Evolutionary conservation across 2,888 invertebrate species (phyloP).

Genomic region (Aleiodes leptofemur): DNA sequence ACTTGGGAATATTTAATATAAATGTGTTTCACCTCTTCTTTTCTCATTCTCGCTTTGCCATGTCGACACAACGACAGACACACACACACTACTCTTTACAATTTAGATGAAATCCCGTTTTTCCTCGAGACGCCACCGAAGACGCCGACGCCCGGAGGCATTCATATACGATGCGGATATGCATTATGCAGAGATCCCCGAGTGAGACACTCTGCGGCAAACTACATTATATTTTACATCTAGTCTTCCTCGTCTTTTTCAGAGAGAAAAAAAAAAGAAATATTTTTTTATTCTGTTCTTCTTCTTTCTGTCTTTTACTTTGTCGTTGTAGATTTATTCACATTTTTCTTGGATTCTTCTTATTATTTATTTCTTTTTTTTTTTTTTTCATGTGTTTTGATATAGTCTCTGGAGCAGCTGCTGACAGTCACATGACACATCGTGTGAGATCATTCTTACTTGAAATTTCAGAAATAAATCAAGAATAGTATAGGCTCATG

Average conservation of each 20-base stretch:
- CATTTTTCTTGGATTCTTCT: slow-evolving; percentile 1
- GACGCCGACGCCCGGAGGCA: slow-evolving; percentile 52
- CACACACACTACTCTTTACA: slow-evolving; percentile 52
- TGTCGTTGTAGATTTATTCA: slow-evolving; percentile 27
- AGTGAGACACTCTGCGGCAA: slow-evolving; percentile 56
- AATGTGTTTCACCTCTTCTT: slow-evolving; percentile 33
- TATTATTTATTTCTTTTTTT: neutral
- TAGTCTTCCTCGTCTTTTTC: slow-evolving; percentile 29
- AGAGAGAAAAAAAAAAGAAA: neutral
- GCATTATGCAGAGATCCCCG: slow-evolving; percentile 60
- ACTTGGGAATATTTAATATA: slow-evolving; percentile 28
- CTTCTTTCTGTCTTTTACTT: slow-evolving; percentile 46
- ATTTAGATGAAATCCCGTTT: slow-evolving; percentile 56
- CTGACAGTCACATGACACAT: slow-evolving; percentile 52
- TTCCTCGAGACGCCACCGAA: slow-evolving; percentile 55
- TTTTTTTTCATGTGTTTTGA: slow-evolving; percentile 3
- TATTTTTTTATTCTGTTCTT: slow-evolving; percentile 37
- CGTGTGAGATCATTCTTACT: neutral
- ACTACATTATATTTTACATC: slow-evolving; percentile 56
- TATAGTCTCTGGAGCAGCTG: slow-evolving; percentile 45
- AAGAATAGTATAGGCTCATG: too few relatives aligned
- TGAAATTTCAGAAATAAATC: too few relatives aligned
- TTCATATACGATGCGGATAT: slow-evolving; percentile 55
- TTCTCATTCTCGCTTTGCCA: slow-evolving; percentile 33
- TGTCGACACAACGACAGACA: slow-evolving; percentile 32